These are phyloP conservation scores for Mustelus asterias DNA, from an alignment of 2,113 vertebrate genomes.

Conservation along the genomic window DNA sequence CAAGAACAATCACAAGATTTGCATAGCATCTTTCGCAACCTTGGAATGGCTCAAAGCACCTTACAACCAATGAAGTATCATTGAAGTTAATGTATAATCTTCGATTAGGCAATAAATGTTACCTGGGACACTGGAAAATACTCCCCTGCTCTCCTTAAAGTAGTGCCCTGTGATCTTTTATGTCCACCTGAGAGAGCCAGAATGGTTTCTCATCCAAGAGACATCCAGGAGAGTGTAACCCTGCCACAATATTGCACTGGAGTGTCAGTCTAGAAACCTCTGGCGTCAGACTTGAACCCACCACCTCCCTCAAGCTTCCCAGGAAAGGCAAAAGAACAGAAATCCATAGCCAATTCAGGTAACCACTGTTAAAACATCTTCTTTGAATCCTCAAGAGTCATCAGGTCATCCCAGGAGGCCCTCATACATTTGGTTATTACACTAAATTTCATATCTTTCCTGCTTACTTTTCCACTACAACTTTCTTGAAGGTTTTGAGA, in stretches of 20 bases:
- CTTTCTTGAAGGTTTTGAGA: too few relatives aligned
- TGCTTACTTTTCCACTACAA: too few relatives aligned
- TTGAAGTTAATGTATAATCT: too few relatives aligned
- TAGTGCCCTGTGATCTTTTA: neutral
- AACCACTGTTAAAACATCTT: neutral
- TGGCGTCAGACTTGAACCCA: too few relatives aligned
- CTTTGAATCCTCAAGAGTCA: neutral
- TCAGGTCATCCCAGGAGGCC: neutral
- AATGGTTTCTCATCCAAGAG: neutral
- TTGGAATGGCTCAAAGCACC: too few relatives aligned
- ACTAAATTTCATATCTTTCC: too few relatives aligned
- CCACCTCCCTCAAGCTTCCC: neutral
- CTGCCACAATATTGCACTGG: neutral
- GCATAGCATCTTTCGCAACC: too few relatives aligned
- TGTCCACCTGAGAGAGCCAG: neutral
- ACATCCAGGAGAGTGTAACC: too few relatives aligned
- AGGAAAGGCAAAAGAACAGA: neutral
- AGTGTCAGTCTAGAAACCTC: neutral
- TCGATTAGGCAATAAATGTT: too few relatives aligned
- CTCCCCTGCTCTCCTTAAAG: neutral
- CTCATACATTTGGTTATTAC: neutral
- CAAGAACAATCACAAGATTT: too few relatives aligned
- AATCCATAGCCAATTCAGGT: neutral
- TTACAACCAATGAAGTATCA: too few relatives aligned
- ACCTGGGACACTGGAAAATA: neutral